phyloP scores from a whole-genome alignment of 2,113 vertebrate species.

The Anoplopoma fimbria region DNA sequence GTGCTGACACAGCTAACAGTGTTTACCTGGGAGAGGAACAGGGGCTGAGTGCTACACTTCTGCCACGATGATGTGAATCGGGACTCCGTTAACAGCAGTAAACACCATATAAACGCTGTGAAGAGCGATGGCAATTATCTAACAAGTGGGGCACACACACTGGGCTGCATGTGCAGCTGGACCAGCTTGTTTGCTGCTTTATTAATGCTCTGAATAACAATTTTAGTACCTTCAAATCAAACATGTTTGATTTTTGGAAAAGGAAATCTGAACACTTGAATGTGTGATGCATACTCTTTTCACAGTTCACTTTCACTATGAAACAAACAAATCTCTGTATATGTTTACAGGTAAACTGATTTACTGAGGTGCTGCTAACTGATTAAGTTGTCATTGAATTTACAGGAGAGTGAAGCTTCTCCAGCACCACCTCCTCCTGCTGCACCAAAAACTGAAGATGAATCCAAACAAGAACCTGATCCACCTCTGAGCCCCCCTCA shows the following conservation, averaged over 20 bases:
- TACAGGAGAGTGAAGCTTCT: conserved; percentile 66
- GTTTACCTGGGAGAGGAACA: too few relatives aligned
- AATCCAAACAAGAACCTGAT: conserved; percentile 42
- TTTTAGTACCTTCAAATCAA: background rate
- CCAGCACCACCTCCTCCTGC: conserved; percentile 23
- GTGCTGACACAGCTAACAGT: too few relatives aligned
- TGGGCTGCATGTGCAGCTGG: too few relatives aligned
- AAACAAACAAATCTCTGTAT: background rate
- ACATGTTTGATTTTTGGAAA: background rate
- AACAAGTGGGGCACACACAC: too few relatives aligned
- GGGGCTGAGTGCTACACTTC: too few relatives aligned
- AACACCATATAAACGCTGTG: too few relatives aligned
- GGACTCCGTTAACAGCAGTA: too few relatives aligned
- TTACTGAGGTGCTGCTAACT: background rate
- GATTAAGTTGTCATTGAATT: conserved; percentile 4
- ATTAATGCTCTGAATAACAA: background rate
- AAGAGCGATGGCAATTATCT: too few relatives aligned
- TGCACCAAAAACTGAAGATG: conserved; percentile 39
- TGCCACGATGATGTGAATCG: too few relatives aligned
- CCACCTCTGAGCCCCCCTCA: conserved; percentile 26
- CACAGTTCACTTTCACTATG: background rate
- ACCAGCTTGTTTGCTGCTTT: background rate
- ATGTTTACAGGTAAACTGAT: background rate
- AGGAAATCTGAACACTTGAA: background rate
- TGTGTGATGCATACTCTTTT: background rate